A percentile compares a stretch with the other conserved stretches of the same genome.
Conservation (phyloP, 2,113 vertebrate genomes). For the Ageneiosus marmoratus region DNA sequence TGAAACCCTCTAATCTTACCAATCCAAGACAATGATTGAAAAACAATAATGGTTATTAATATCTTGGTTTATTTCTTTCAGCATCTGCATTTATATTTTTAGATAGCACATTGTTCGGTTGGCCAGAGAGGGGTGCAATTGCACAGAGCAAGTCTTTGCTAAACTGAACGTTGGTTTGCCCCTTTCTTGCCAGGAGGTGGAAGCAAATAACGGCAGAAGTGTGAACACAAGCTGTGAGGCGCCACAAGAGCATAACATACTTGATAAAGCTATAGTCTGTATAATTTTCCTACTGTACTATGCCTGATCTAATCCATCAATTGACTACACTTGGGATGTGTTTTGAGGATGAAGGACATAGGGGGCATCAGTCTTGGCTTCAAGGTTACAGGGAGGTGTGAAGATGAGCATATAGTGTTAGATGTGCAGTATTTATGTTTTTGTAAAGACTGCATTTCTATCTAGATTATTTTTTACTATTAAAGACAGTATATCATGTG, state of each 20-base stretch:
- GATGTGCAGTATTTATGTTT: neutral
- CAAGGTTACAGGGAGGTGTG: neutral
- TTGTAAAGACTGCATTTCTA: neutral
- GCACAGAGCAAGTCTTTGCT: neutral
- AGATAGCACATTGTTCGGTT: neutral
- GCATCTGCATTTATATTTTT: neutral
- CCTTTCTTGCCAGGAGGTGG: constrained; percentile 67
- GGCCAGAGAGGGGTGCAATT: constrained; percentile 40
- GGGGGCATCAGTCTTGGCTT: neutral
- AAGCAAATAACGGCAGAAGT: constrained; percentile 67
- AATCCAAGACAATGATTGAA: neutral
- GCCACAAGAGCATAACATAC: neutral
- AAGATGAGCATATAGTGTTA: neutral
- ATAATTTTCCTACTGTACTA: neutral
- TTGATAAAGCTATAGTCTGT: neutral
- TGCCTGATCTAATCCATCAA: neutral
- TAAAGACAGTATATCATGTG: neutral
- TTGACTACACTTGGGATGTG: neutral
- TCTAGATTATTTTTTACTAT: neutral
- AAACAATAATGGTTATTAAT: neutral
- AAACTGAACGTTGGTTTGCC: neutral
- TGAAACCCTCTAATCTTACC: neutral
- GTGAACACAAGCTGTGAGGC: constrained; percentile 18
- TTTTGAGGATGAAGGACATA: neutral
- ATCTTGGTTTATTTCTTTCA: neutral